Conservation (phyloP, 2,888 invertebrate species). For the Euzetes globulus region DNA sequence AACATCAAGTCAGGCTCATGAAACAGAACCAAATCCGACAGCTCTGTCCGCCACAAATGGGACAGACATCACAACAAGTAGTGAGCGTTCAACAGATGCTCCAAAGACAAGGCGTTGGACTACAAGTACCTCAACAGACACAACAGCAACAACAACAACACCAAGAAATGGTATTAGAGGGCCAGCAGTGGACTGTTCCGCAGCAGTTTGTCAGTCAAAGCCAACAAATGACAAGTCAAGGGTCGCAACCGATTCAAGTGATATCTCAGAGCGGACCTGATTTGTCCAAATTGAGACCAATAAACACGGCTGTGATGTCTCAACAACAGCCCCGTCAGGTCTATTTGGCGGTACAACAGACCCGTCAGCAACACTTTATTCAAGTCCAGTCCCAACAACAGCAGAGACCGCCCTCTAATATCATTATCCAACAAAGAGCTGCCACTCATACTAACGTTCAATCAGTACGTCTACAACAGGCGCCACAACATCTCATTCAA, state of each 20-base stretch:
- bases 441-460: background rate
- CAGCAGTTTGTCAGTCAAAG: background rate
- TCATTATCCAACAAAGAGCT: constrained; percentile 19
- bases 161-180: background rate
- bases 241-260: constrained; percentile 12
- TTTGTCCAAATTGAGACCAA: background rate
- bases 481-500: constrained; percentile 25
- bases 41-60: background rate
- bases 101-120: constrained; percentile 34
- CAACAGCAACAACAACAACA: constrained; percentile 20
- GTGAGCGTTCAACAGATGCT: constrained; percentile 20
- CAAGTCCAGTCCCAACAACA: constrained; percentile 22
- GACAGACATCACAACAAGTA: background rate
- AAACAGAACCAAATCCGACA: constrained; percentile 17
- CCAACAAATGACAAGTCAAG: background rate
- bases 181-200: background rate
- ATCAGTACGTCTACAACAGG: constrained; percentile 6
- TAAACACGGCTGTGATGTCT: background rate
- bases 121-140: constrained; percentile 24
- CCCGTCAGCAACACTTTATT: constrained; percentile 25
- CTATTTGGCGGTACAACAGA: constrained; percentile 30
- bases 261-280: background rate
- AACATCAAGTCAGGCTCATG: constrained; percentile 26
- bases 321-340: constrained; percentile 32
- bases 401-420: constrained; percentile 3